Evolutionary conservation across 1,140 invertebrate species (phyloP), one percentile per base, ranked within the genome.

Genomic region (Megathymus violae): DNA sequence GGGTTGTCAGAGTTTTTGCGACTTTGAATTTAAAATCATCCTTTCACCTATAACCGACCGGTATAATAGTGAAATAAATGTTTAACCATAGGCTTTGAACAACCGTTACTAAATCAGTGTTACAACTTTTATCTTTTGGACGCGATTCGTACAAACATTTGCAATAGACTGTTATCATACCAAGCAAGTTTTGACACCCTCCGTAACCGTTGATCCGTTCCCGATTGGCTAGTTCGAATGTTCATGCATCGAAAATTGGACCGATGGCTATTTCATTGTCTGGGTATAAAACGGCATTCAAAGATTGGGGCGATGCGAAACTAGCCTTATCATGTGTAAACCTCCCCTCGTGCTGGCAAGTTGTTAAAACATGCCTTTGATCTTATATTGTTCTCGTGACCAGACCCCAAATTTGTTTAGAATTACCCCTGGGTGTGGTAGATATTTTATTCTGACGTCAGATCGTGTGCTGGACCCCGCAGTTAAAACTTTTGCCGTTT

Each of bases 371-470:
- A 79, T 81, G 76, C 78, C 79, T 82, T 83, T 82, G 77, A 81
- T 82, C 82, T 78, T 71, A 71, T 70, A 77, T 82, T 85, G 76
- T 85, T 80, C 80, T 71, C 76, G 82, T 83, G 80, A 78, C 83
- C 78, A 70, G 74, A 79, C 70, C 58, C 50, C 50, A 78, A 82
- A 84, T 84, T 80, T 78, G 70, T 80, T 76, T 75, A 65, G 56
- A 63, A 74, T 67, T 58, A 63, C 72, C 73, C 64, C 64, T 58
- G 76, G 71, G 74, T 74, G 58, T 76, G 62, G 59, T 78, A 70
- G 62, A 50, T 78, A 71, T 79, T 80, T 76, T 76, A 75, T 77
- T 64, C 60, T 62, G 58, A 69, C 44, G 59, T 62, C 59, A 52
- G 64, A 47, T 61, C 44, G 4, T n/a, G n/a, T n/a, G n/a, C n/a